A percentile compares a stretch with the other conserved stretches of the same genome.
Evolutionary conservation across 2,113 vertebrate species (phyloP).

Genomic region (Neolamprologus modestus): DNA sequence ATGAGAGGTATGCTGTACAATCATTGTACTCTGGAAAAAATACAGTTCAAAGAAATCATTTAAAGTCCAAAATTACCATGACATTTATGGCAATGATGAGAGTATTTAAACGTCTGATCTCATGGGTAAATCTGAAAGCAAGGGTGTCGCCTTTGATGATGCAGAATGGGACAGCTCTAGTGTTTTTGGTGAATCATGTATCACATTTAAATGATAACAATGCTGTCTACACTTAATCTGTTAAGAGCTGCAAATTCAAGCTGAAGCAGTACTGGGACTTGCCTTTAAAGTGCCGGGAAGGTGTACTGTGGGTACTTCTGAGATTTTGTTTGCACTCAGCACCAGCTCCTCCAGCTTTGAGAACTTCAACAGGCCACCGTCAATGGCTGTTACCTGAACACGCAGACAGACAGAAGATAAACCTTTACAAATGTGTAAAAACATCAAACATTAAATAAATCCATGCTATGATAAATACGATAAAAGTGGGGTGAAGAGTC

Average conservation of each 20-base stretch:
- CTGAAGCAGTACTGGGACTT: neutral
- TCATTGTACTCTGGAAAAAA: neutral
- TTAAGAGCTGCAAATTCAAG: neutral
- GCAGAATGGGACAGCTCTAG: neutral
- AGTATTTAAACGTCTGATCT: neutral
- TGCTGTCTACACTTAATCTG: neutral
- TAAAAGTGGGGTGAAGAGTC: neutral
- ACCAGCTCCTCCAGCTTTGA: conserved; percentile 77
- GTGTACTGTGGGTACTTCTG: conserved; percentile 55
- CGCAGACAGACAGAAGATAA: neutral
- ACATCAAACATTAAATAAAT: neutral
- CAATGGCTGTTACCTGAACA: conserved; percentile 74
- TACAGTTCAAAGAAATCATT: neutral
- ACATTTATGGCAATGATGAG: neutral
- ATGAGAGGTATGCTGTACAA: neutral
- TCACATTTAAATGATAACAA: neutral
- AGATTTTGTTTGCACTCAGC: conserved; percentile 78
- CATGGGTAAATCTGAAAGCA: neutral
- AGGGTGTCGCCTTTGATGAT: neutral
- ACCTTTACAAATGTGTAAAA: neutral
- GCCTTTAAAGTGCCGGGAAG: conserved; percentile 79
- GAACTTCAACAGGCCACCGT: conserved; percentile 73
- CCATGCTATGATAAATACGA: neutral
- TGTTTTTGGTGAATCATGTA: neutral
- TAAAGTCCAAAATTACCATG: neutral